These are phyloP conservation scores for Apogon talboti DNA, from an alignment of 2,797 vertebrate genomes.

Conservation along the genomic window DNA sequence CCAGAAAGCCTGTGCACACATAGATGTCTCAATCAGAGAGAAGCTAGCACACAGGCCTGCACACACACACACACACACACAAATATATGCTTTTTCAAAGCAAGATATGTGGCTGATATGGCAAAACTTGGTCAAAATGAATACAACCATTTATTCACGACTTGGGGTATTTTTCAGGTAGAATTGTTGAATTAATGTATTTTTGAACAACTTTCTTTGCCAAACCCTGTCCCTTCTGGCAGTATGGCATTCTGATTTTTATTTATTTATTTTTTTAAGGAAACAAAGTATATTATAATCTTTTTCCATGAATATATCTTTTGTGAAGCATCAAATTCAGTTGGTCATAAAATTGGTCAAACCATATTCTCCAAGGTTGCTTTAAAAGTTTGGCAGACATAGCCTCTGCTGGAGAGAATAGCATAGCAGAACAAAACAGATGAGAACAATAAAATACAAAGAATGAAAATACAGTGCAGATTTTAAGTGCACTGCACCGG, in stretches of 20 bases:
- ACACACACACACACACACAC: conserved; percentile 6
- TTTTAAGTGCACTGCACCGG: conserved; percentile 23
- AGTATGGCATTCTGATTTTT: conserved; percentile 46
- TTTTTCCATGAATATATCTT: conserved; percentile 55
- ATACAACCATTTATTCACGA: conserved; percentile 28
- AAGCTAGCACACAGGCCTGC: conserved; percentile 27
- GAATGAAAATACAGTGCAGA: conserved; percentile 43
- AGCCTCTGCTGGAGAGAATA: conserved; percentile 49
- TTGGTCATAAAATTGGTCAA: conserved; percentile 47
- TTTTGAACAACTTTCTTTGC: conserved; percentile 5
- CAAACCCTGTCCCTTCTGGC: conserved; percentile 28
- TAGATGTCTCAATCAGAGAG: conserved; percentile 68
- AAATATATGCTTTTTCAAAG: conserved; percentile 4
- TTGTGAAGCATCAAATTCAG: conserved; percentile 55
- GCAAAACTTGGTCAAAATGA: conserved; percentile 24
- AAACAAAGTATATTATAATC: conserved; percentile 37
- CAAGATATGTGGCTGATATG: conserved; percentile 15
- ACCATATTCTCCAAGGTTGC: conserved; percentile 52
- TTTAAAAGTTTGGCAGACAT: conserved; percentile 58
- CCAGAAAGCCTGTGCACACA: conserved; percentile 56
- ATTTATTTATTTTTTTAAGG: conserved; percentile 20
- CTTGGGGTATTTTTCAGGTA: conserved; percentile 34
- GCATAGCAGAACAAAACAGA: conserved; percentile 57
- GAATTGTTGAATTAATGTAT: conserved; percentile 18
- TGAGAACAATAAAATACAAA: conserved; percentile 64